phyloP scores from a whole-genome alignment of 2,797 vertebrate species.

The Syngnathus acus region DNA sequence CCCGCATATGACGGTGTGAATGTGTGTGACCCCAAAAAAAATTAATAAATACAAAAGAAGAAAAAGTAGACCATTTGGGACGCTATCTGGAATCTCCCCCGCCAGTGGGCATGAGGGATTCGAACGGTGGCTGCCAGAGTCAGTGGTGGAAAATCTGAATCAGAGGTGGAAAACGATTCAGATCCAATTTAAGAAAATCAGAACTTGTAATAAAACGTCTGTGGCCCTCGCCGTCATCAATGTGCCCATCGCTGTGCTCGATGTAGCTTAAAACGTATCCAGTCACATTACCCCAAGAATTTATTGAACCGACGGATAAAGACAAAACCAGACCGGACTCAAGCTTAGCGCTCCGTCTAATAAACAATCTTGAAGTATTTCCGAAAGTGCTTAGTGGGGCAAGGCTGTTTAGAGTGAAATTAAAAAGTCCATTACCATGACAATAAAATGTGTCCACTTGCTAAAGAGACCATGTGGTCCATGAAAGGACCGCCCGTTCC shows the following conservation, averaged over 20 bases:
- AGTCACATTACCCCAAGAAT: not conserved
- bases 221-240: too few species aligned
- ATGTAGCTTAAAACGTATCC: too few species aligned
- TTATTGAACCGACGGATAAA: not conserved
- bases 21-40: too few species aligned
- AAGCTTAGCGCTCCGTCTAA: not conserved
- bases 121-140: too few species aligned
- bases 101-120: too few species aligned
- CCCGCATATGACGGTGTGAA: too few species aligned
- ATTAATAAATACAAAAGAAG: too few species aligned
- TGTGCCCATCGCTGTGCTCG: too few species aligned
- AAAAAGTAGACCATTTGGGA: too few species aligned
- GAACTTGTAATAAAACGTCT: not conserved
- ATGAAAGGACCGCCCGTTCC: conserved; percentile 82
- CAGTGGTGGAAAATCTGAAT: not conserved
- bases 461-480: conserved; percentile 79
- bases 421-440: conserved; percentile 80
- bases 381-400: conserved; percentile 45
- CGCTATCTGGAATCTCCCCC: not conserved
- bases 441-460: conserved; percentile 79
- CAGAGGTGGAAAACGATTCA: not conserved
- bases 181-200: not conserved
- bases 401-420: conserved; percentile 55
- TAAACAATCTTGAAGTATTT: conserved; percentile 5
- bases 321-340: not conserved